These are phyloP conservation scores for Globodera ellingtonae DNA, from an alignment of 1,140 invertebrate genomes.

Conservation along the genomic window DNA sequence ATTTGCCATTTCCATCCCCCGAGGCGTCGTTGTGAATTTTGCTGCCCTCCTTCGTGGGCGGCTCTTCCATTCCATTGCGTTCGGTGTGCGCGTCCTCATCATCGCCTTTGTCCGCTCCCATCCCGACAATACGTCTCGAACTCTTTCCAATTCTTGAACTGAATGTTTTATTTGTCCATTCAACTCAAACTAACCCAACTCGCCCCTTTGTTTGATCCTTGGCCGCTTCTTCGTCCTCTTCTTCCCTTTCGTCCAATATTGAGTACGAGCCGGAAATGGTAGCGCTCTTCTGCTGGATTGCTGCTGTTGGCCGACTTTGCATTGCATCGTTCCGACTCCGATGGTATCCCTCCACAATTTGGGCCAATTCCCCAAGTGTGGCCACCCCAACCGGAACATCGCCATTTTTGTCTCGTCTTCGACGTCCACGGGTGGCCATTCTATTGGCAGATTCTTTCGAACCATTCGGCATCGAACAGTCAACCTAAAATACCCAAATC, in stretches of 20 bases:
- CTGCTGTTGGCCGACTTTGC: neutral
- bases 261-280: slow-evolving; percentile 48
- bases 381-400: slow-evolving; percentile 16
- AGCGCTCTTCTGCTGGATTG: neutral
- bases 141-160: neutral
- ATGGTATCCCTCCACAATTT: slow-evolving; percentile 46
- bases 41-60: slow-evolving; percentile 31
- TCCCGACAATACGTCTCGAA: slow-evolving; percentile 1
- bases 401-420: slow-evolving; percentile 18
- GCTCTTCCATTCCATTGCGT: slow-evolving; percentile 26
- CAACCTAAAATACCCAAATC: slow-evolving; percentile 18
- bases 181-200: neutral
- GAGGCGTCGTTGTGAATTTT: slow-evolving; percentile 40
- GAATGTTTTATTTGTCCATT: neutral
- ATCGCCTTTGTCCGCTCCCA: slow-evolving; percentile 33
- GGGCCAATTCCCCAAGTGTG: slow-evolving; percentile 40
- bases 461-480: neutral
- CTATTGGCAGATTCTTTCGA: slow-evolving; percentile 18
- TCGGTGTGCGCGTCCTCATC: slow-evolving; percentile 30
- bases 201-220: neutral
- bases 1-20: neutral
- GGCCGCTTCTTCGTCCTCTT: slow-evolving; percentile 24
- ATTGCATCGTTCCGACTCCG: slow-evolving; percentile 6
- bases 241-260: slow-evolving; percentile 29
- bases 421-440: slow-evolving; percentile 7